Conservation (phyloP, 2,888 invertebrate genomes). For the Perithous albicinctus region DNA sequence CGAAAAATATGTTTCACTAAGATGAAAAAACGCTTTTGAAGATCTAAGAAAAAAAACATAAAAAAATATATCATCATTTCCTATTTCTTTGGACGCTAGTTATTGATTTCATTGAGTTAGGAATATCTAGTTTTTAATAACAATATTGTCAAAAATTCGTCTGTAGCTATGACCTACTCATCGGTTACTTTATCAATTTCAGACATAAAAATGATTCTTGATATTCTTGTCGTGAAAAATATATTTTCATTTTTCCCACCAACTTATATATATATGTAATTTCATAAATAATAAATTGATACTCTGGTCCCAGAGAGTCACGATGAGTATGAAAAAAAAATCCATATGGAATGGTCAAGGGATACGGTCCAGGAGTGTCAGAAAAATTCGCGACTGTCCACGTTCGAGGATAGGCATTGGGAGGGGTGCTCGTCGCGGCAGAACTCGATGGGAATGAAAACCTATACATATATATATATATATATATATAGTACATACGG, state of each 20-base stretch:
- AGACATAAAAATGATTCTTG: background rate
- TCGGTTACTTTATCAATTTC: no score
- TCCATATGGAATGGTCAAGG: conserved; percentile 60
- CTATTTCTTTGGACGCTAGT: no score
- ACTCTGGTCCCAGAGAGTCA: background rate
- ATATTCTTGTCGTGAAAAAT: background rate
- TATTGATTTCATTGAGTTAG: background rate
- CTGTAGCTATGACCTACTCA: background rate
- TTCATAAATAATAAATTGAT: conserved; percentile 48
- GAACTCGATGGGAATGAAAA: conserved; percentile 71
- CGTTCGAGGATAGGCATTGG: conserved; percentile 48
- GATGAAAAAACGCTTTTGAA: background rate
- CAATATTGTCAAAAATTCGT: background rate
- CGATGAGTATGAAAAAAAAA: conserved; percentile 48
- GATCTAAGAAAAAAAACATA: background rate
- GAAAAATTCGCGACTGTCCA: conserved; percentile 66
- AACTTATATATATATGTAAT: background rate
- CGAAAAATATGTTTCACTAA: background rate
- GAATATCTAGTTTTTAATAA: background rate
- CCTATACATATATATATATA: conserved; percentile 69
- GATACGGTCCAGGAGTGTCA: conserved; percentile 61
- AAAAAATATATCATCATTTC: no score
- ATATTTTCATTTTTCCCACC: background rate
- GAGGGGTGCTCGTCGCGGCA: conserved; percentile 54
- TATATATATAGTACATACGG: conserved; percentile 58